Evolutionary conservation across 1,140 invertebrate species (phyloP).

Genomic region (Drosophila eugracilis): DNA sequence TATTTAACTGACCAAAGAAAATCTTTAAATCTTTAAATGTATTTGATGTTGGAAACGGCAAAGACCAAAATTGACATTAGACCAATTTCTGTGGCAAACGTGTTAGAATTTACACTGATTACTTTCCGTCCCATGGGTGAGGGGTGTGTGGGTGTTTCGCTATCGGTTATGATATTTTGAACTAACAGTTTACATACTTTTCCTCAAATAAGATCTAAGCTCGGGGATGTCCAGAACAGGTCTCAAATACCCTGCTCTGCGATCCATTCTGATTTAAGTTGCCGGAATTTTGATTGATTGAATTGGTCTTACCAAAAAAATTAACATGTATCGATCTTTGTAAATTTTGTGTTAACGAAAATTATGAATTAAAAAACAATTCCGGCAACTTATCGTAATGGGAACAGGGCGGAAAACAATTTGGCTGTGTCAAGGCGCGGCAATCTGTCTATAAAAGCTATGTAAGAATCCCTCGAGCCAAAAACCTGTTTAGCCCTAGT

Average conservation of each 20-base stretch:
- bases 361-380: not conserved
- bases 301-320: conserved; percentile 9
- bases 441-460: conserved; percentile 36
- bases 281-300: conserved; percentile 2
- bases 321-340: not conserved
- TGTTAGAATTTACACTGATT: conserved; percentile 22
- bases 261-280: conserved; percentile 1
- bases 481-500: conserved; percentile 14
- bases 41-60: not conserved
- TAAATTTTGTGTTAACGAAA: not conserved
- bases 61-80: conserved; percentile 11
- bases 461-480: conserved; percentile 9
- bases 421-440: conserved; percentile 17
- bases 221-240: conserved; percentile 33
- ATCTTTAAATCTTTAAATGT: not conserved
- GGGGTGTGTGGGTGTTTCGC: conserved; percentile 32
- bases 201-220: conserved; percentile 53
- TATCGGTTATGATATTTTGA: conserved; percentile 66
- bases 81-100: conserved; percentile 1
- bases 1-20: conserved; percentile 7
- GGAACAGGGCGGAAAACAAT: conserved; percentile 16
- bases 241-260: not conserved
- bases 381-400: not conserved
- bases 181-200: conserved; percentile 66
- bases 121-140: conserved; percentile 14